These are phyloP conservation scores for Argentina silus DNA, from an alignment of 2,797 vertebrate genomes.

Conservation along the genomic window DNA sequence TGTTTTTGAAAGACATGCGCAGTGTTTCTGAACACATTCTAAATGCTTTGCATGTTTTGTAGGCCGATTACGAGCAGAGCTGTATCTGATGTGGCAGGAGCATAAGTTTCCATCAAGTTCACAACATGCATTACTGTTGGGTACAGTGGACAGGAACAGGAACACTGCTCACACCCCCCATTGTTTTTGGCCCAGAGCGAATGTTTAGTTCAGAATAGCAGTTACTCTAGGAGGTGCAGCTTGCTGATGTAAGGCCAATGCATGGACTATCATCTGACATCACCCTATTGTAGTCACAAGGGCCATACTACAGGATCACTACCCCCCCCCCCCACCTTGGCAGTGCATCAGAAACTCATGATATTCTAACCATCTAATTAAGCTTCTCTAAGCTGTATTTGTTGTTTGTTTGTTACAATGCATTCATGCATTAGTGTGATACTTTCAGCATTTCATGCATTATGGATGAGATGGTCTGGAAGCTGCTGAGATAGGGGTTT, in stretches of 20 bases:
- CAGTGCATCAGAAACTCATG: too few species aligned
- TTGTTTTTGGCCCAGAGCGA: too few species aligned
- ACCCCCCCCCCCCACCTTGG: neutral
- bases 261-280: conserved; percentile 4
- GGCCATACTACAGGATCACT: neutral
- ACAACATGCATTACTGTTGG: neutral
- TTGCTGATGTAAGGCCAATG: neutral
- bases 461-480: too few species aligned
- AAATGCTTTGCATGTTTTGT: conserved; percentile 2
- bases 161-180: too few species aligned
- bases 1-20: neutral
- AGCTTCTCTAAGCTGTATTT: too few species aligned
- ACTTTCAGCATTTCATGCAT: too few species aligned
- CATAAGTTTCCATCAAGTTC: conserved; percentile 37
- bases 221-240: neutral
- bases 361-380: too few species aligned
- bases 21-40: neutral
- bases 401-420: too few species aligned
- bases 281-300: conserved; percentile 1
- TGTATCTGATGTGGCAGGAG: conserved; percentile 20
- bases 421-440: too few species aligned
- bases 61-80: neutral
- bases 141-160: neutral
- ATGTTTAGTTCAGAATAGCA: too few species aligned
- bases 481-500: too few species aligned